Conservation (phyloP, 2,797 vertebrate genomes). For the Scleropages formosus region DNA sequence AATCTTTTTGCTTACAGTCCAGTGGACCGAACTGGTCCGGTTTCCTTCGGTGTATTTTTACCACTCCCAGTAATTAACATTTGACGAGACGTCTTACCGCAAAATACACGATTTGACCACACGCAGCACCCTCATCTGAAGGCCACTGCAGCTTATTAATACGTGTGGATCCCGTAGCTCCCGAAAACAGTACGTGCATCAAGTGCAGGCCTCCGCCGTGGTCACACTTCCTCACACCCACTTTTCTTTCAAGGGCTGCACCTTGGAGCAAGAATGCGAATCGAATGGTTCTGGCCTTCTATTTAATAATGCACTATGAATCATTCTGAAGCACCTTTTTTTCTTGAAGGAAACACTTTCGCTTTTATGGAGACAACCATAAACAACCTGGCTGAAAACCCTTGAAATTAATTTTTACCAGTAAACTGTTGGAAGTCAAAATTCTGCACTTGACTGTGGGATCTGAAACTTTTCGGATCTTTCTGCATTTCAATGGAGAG, state of each 20-base stretch:
- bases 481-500: background rate
- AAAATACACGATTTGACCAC: background rate
- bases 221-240: background rate
- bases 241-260: conserved; percentile 12
- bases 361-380: background rate
- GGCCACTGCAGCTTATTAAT: background rate
- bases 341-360: background rate
- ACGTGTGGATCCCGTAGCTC: no score
- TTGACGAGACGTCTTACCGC: conserved; percentile 7
- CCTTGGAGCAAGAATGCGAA: background rate
- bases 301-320: background rate
- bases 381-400: background rate
- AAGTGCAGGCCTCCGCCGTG: background rate
- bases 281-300: no score
- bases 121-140: background rate
- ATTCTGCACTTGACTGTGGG: background rate
- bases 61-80: background rate
- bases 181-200: conserved; percentile 10
- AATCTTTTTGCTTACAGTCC: background rate
- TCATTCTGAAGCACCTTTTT: background rate
- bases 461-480: background rate
- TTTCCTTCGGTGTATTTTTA: conserved; percentile 1
- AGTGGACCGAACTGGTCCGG: background rate
- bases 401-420: background rate
- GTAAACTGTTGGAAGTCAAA: background rate